A percentile compares a stretch with the other conserved stretches of the same genome.
Evolutionary conservation across 2,888 invertebrate genomes (phyloP).

Genomic region (Xanthia togata): DNA sequence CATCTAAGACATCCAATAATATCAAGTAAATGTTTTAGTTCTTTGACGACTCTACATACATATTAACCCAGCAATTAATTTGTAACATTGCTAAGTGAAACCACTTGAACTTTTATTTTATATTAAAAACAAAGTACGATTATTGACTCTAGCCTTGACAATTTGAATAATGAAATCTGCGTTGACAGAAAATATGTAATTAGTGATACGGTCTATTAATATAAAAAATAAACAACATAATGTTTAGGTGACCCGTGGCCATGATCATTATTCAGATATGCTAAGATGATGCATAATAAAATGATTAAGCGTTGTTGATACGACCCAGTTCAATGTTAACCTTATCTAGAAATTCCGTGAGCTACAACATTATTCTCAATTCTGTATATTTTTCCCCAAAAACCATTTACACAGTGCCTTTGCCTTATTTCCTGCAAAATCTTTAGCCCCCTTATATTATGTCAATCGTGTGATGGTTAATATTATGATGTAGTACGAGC

Average conservation of each 20-base stretch:
- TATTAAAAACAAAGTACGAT: conserved; percentile 32
- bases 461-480: not conserved
- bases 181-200: conserved; percentile 69
- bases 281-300: conserved; percentile 76
- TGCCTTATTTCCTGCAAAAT: conserved; percentile 7
- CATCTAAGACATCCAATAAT: not conserved
- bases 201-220: conserved; percentile 66
- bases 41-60: conserved; percentile 3
- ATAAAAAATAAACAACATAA: conserved; percentile 75
- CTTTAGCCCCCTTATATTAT: not conserved
- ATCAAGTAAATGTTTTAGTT: conserved; percentile 1
- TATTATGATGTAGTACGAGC: not conserved
- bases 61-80: not conserved
- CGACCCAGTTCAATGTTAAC: conserved; percentile 73
- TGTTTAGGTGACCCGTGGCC: conserved; percentile 75
- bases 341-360: conserved; percentile 49
- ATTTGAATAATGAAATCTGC: conserved; percentile 66
- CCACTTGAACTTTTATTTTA: conserved; percentile 1
- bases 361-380: conserved; percentile 7
- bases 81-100: not conserved
- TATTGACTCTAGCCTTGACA: conserved; percentile 64
- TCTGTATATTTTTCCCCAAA: conserved; percentile 21
- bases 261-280: conserved; percentile 82
- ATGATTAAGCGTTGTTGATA: conserved; percentile 71
- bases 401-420: not conserved